A percentile compares a stretch with the other conserved stretches of the same genome.
These are phyloP conservation scores for Circaetus cinerascens DNA, from an alignment of 2,113 vertebrate species.

Conservation along the genomic window DNA sequence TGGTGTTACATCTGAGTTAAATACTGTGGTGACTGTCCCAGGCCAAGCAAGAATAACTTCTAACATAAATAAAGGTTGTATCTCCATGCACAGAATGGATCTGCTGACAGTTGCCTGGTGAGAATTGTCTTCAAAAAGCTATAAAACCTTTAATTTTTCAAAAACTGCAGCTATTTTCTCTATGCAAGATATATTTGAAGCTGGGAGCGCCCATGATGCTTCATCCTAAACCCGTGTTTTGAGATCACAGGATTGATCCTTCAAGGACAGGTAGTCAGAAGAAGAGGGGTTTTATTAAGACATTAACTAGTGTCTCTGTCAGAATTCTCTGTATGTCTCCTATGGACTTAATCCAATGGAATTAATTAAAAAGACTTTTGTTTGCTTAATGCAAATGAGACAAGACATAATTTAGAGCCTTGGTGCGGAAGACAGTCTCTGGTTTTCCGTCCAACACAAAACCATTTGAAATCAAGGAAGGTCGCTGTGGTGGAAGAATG, in stretches of 20 bases:
- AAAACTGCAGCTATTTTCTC: neutral
- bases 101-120: neutral
- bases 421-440: neutral
- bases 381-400: conserved; percentile 12
- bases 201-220: neutral
- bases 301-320: neutral
- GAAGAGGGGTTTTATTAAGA: neutral
- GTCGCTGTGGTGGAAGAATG: neutral
- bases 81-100: neutral
- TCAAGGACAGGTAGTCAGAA: neutral
- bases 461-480: neutral
- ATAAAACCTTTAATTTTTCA: neutral
- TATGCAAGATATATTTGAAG: neutral
- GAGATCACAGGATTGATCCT: neutral
- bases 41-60: neutral
- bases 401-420: neutral
- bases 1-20: neutral
- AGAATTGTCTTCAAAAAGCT: neutral
- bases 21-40: neutral
- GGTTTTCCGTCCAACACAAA: neutral
- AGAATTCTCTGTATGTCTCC: neutral
- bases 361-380: conserved; percentile 6
- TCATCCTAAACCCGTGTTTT: neutral
- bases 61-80: neutral
- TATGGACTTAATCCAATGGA: neutral